Evolutionary conservation across 2,797 vertebrate species (phyloP).

Genomic region (Myoxocephalus aenaeus): DNA sequence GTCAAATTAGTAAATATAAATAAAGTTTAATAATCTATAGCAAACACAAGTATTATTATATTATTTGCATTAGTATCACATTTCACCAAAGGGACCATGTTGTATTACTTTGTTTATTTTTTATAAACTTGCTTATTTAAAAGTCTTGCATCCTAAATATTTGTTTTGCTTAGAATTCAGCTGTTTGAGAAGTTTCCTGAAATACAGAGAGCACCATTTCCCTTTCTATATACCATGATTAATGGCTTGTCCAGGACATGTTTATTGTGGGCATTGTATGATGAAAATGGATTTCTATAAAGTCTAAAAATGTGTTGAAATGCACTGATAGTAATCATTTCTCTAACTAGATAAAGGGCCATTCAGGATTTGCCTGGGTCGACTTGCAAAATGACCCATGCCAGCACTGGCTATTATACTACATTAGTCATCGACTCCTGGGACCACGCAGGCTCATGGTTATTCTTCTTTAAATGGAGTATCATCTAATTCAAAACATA

Average conservation of each 20-base stretch:
- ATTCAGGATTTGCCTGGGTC: conserved; percentile 64
- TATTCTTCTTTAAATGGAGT: conserved; percentile 65
- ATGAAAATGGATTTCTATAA: conserved; percentile 36
- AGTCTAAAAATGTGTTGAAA: conserved; percentile 49
- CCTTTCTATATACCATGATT: background rate
- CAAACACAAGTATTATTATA: background rate
- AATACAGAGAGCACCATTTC: background rate
- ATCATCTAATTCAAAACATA: conserved; percentile 63
- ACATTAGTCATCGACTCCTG: conserved; percentile 77
- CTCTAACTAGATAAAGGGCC: conserved; percentile 63
- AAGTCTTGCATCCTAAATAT: conserved; percentile 4
- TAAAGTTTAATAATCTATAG: background rate
- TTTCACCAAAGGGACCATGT: background rate
- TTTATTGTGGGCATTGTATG: background rate
- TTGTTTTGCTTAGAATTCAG: background rate
- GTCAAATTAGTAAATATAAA: background rate
- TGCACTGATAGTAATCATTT: conserved; percentile 59
- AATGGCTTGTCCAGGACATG: background rate
- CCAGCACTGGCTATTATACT: conserved; percentile 73
- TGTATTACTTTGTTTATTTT: background rate
- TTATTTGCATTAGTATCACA: background rate
- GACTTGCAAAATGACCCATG: conserved; percentile 78
- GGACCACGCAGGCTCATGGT: conserved; percentile 55
- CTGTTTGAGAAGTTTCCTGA: background rate
- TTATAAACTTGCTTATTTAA: background rate